Evolutionary conservation across 2,113 vertebrate species (phyloP).

Genomic region (Dicaeum eximium): DNA sequence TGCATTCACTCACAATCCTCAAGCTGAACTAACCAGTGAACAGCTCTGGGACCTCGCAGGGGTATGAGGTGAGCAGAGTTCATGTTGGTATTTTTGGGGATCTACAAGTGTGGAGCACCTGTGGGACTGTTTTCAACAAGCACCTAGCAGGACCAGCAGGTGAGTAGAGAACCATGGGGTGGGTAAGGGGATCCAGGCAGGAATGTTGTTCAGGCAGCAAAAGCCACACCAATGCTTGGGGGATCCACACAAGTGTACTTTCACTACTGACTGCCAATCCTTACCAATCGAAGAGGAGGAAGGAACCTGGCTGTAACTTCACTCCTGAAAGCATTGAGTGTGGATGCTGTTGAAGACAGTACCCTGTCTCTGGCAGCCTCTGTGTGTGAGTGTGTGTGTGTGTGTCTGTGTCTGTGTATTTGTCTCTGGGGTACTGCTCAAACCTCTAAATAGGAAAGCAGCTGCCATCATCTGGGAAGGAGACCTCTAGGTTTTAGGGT

Average conservation of each 20-base stretch:
- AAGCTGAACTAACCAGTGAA: not conserved
- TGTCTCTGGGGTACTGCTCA: not conserved
- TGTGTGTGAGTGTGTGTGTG: not conserved
- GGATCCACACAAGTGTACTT: not conserved
- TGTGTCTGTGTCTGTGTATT: not conserved
- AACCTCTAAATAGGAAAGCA: not conserved
- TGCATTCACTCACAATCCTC: not conserved
- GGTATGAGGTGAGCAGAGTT: not conserved
- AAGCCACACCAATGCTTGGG: not conserved
- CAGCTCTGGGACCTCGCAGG: not conserved
- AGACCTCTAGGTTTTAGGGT: not conserved
- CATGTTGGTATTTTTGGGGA: not conserved
- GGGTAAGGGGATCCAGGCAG: not conserved
- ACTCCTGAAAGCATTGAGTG: fast-evolving
- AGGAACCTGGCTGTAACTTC: not conserved
- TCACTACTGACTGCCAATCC: not conserved
- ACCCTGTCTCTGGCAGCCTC: not conserved
- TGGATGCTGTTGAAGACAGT: not conserved
- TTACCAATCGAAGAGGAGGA: not conserved
- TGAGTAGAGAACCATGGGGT: not conserved
- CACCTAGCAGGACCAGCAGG: not conserved
- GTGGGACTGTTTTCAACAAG: not conserved
- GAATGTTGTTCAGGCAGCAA: fast-evolving
- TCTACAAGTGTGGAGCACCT: not conserved
- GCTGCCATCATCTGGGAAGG: not conserved